Conservation (phyloP, 2,113 vertebrate genomes). For the Ochotona princeps region DNA sequence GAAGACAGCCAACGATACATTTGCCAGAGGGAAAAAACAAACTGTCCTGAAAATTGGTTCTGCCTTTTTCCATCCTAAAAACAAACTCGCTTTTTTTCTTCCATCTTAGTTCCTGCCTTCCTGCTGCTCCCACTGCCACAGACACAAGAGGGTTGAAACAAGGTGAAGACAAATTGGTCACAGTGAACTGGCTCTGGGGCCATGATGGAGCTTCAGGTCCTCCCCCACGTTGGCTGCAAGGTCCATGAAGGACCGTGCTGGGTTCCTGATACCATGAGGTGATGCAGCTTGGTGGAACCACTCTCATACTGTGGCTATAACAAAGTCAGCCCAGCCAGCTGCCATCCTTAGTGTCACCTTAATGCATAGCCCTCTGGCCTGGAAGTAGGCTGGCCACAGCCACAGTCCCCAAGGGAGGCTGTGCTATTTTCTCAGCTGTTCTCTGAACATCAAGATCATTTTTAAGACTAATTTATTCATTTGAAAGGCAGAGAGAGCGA, state of each 20-base stretch:
- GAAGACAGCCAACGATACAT: background rate
- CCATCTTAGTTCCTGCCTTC: background rate
- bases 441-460: background rate
- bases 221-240: background rate
- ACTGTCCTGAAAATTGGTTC: background rate
- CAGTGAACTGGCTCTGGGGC: background rate
- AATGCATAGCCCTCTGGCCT: fast-evolving
- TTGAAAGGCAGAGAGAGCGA: too few relatives aligned
- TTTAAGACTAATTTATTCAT: too few relatives aligned
- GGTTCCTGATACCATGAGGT: fast-evolving
- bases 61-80: background rate
- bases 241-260: background rate
- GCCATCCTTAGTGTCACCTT: fast-evolving
- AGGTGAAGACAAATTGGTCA: background rate
- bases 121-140: background rate
- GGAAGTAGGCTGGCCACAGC: background rate
- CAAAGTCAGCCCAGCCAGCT: background rate
- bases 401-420: fast-evolving
- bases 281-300: background rate
- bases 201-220: background rate
- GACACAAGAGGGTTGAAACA: background rate
- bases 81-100: background rate
- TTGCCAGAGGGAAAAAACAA: background rate
- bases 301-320: background rate
- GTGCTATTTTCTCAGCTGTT: background rate